These are phyloP conservation scores for Patella ulyssiponensis DNA, from an alignment of 2,888 invertebrate species.

Conservation along the genomic window DNA sequence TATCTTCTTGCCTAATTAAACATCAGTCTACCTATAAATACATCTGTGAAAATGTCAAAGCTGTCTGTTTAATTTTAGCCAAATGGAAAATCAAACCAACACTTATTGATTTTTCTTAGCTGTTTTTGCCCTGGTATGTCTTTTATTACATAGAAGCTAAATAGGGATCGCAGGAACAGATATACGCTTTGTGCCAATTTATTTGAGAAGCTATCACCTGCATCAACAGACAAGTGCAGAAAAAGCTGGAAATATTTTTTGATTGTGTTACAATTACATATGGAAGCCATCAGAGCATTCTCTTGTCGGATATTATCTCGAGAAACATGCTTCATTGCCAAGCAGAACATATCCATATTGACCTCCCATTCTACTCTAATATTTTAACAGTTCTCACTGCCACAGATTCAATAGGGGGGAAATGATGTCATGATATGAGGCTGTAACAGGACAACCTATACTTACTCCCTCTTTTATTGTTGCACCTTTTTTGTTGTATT, in stretches of 20 bases:
- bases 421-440: too few relatives aligned
- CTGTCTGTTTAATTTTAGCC: too few relatives aligned
- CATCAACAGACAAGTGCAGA: neutral
- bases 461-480: too few relatives aligned
- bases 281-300: conserved; percentile 9
- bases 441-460: too few relatives aligned
- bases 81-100: too few relatives aligned
- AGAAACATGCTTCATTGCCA: neutral
- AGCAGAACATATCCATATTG: conserved; percentile 4
- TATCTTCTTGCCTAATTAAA: too few relatives aligned
- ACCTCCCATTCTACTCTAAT: neutral
- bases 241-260: conserved; percentile 7
- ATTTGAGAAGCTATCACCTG: conserved; percentile 8
- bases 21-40: too few relatives aligned
- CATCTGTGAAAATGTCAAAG: too few relatives aligned
- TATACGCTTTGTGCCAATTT: neutral
- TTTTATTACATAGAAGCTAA: conserved; percentile 8
- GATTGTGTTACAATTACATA: conserved; percentile 10
- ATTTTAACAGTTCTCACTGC: neutral
- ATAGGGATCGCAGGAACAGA: neutral
- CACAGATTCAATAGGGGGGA: too few relatives aligned
- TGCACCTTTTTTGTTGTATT: too few relatives aligned
- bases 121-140: neutral
- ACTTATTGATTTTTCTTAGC: too few relatives aligned
- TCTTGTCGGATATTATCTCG: neutral